Conservation (phyloP, 1,140 invertebrate genomes). For the Akabosia matsudoensis region DNA sequence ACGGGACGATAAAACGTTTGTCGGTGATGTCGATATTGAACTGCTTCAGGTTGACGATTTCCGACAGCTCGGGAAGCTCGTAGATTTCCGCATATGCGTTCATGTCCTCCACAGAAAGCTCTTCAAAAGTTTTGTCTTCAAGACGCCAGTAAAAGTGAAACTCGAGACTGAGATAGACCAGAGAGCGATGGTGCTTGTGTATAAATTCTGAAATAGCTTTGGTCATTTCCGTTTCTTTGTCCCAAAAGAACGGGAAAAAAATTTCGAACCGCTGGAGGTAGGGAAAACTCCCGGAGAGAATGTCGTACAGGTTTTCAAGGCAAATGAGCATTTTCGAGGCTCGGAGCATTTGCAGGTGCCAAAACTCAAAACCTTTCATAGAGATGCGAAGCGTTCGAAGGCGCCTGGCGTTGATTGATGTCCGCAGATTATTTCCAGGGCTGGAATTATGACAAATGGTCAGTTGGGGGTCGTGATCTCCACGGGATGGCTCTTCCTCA, state of each 20-base stretch:
- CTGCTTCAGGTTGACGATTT: neutral
- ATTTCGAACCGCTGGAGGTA: slow-evolving; percentile 2
- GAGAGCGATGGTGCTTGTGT: neutral
- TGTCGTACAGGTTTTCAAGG: slow-evolving; percentile 9
- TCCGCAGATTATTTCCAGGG: too few relatives aligned
- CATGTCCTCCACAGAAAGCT: slow-evolving; percentile 6
- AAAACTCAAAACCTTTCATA: slow-evolving; percentile 20
- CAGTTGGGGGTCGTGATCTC: neutral
- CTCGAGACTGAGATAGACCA: neutral
- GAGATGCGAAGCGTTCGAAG: neutral
- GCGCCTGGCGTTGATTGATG: too few relatives aligned
- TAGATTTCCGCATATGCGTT: slow-evolving; percentile 7
- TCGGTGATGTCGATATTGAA: slow-evolving; percentile 9
- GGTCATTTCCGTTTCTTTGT: slow-evolving; percentile 7
- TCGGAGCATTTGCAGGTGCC: slow-evolving; percentile 9
- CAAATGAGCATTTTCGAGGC: neutral
- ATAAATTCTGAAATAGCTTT: neutral
- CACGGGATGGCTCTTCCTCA: neutral
- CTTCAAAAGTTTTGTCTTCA: slow-evolving; percentile 8
- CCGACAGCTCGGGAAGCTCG: neutral
- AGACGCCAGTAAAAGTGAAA: slow-evolving; percentile 13
- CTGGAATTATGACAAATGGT: neutral
- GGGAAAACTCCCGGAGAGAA: neutral
- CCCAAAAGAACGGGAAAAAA: neutral
- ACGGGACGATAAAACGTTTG: slow-evolving; percentile 7